These are phyloP conservation scores for Tachina fera DNA, from an alignment of 2,888 invertebrate genomes.

Conservation along the genomic window DNA sequence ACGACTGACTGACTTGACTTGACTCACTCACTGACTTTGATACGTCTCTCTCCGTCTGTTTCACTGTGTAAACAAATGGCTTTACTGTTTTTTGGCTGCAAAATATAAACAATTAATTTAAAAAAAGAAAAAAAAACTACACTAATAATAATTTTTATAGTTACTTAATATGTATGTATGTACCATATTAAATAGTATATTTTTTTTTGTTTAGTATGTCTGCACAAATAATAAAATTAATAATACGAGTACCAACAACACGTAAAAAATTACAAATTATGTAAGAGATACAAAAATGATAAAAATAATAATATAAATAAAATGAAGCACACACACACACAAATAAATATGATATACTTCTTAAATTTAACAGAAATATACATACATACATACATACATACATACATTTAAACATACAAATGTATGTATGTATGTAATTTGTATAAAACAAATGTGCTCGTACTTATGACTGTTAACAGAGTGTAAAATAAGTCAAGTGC, in stretches of 20 bases:
- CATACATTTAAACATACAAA: no score
- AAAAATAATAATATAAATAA: constrained; percentile 21
- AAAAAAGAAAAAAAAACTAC: constrained; percentile 31
- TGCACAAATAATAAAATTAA: constrained; percentile 47
- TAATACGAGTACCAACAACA: constrained; percentile 50
- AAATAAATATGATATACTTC: constrained; percentile 12
- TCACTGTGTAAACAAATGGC: not conserved
- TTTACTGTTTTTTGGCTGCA: constrained; percentile 8
- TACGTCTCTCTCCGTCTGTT: not conserved
- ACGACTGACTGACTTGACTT: constrained; percentile 5
- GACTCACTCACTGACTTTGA: not conserved
- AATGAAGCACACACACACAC: not conserved
- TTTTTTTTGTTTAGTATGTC: not conserved
- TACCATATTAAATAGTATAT: constrained; percentile 24
- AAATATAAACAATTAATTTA: constrained; percentile 43
- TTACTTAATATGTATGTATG: constrained; percentile 11
- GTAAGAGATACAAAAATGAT: constrained; percentile 38
- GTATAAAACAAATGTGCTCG: constrained; percentile 3
- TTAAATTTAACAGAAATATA: constrained; percentile 30
- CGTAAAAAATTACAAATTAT: constrained; percentile 64
- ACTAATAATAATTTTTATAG: constrained; percentile 42
- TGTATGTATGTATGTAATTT: not conserved
- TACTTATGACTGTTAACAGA: constrained; percentile 25
- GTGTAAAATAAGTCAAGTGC: constrained; percentile 15
- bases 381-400: not conserved